These are phyloP conservation scores for Acanthosepion lycidas DNA, from an alignment of 2,888 invertebrate genomes.

Conservation along the genomic window DNA sequence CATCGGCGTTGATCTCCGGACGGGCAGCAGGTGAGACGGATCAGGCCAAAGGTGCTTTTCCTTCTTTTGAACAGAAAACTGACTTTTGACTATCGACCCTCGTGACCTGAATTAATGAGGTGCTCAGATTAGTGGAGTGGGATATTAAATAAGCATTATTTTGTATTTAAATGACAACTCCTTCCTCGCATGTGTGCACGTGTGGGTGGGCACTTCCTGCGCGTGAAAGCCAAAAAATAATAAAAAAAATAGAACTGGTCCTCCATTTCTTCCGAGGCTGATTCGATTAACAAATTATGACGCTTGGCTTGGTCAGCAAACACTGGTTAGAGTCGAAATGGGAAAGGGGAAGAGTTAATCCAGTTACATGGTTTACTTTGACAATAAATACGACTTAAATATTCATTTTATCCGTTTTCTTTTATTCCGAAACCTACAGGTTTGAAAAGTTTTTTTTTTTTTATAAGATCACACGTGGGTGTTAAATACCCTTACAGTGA, in stretches of 20 bases:
- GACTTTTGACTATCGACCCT: slow-evolving; percentile 12
- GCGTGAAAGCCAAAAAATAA: neutral
- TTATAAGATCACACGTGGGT: neutral
- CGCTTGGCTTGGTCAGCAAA: neutral
- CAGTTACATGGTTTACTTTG: neutral
- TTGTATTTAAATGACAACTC: neutral
- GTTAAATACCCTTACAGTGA: neutral
- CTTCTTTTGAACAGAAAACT: neutral
- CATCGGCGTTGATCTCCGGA: neutral
- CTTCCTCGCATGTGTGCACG: neutral
- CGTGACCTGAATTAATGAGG: slow-evolving; percentile 12
- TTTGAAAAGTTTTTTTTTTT: neutral
- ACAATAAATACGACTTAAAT: neutral
- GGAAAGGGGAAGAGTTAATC: neutral
- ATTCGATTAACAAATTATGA: slow-evolving; percentile 17
- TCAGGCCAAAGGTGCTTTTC: neutral
- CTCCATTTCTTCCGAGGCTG: neutral
- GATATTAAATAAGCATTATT: neutral
- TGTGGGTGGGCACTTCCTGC: neutral
- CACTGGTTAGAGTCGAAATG: neutral
- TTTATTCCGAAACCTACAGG: neutral
- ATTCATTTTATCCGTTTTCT: neutral
- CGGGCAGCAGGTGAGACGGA: neutral
- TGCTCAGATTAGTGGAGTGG: neutral
- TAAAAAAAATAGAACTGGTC: no score